phyloP scores from a whole-genome alignment of 2,113 vertebrate genomes.

The Tragulus kanchil region DNA sequence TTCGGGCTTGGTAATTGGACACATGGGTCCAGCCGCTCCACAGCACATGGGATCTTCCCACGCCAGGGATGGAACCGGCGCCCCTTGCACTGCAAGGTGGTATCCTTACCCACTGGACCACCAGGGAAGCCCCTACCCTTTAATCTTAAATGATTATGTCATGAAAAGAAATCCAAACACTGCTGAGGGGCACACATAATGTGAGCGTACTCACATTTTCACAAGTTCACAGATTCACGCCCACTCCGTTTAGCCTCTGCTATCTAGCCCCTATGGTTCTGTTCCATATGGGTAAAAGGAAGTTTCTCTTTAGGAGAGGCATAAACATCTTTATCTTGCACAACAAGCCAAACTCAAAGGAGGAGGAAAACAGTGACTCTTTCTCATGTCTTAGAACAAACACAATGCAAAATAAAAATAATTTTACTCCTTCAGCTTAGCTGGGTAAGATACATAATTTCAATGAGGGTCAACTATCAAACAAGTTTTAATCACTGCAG shows the following conservation, averaged over 20 bases:
- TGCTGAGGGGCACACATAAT: background rate
- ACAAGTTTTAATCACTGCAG: background rate
- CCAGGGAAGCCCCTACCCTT: too few species aligned
- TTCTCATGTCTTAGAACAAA: background rate
- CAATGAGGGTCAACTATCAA: background rate
- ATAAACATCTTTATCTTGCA: constrained; percentile 14
- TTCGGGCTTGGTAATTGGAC: too few species aligned
- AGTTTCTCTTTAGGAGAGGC: background rate
- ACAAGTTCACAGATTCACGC: constrained; percentile 6
- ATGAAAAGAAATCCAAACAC: constrained; percentile 5
- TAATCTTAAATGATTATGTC: background rate
- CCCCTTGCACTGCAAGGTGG: too few species aligned
- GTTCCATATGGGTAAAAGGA: background rate
- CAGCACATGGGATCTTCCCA: too few species aligned
- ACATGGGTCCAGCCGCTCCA: too few species aligned
- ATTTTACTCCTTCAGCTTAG: constrained; percentile 20
- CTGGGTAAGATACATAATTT: background rate
- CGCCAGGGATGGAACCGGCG: too few species aligned
- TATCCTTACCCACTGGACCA: too few species aligned
- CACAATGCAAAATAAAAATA: background rate
- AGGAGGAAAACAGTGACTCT: background rate
- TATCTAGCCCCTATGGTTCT: background rate
- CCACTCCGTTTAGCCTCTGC: background rate
- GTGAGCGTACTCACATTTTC: background rate
- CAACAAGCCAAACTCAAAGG: background rate